These are phyloP conservation scores for Hydrophis major DNA, from an alignment of 2,797 vertebrate species.

Conservation along the genomic window DNA sequence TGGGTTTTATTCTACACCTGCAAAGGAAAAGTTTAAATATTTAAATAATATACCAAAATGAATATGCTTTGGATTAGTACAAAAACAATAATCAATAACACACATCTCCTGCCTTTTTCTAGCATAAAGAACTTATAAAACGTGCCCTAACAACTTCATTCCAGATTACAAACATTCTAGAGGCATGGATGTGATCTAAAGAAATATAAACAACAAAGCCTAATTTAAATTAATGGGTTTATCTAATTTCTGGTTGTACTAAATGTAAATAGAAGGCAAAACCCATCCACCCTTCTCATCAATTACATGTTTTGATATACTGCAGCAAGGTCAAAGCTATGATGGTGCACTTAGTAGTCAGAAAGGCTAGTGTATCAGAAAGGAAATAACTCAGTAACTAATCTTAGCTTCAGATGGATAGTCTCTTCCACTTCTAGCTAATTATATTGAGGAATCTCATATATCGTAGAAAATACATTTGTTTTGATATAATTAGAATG, in stretches of 20 bases:
- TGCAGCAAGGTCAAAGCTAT: neutral
- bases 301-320: neutral
- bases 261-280: neutral
- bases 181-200: neutral
- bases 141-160: neutral
- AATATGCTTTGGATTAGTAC: neutral
- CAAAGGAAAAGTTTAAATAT: slow-evolving; percentile 70
- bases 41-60: slow-evolving; percentile 53
- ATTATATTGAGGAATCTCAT: neutral
- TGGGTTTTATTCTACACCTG: slow-evolving; percentile 69
- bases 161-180: neutral
- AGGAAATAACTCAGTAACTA: neutral
- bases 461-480: neutral
- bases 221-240: neutral
- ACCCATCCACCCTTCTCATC: neutral
- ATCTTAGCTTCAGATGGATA: neutral
- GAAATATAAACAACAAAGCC: neutral
- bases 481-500: neutral
- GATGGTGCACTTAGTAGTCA: neutral
- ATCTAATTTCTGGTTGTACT: neutral
- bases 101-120: neutral
- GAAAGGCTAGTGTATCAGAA: neutral
- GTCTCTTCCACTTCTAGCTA: neutral
- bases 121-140: neutral
- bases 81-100: neutral